Evolutionary conservation across 2,797 vertebrate species (phyloP).

Genomic region (Echeneis naucrates): DNA sequence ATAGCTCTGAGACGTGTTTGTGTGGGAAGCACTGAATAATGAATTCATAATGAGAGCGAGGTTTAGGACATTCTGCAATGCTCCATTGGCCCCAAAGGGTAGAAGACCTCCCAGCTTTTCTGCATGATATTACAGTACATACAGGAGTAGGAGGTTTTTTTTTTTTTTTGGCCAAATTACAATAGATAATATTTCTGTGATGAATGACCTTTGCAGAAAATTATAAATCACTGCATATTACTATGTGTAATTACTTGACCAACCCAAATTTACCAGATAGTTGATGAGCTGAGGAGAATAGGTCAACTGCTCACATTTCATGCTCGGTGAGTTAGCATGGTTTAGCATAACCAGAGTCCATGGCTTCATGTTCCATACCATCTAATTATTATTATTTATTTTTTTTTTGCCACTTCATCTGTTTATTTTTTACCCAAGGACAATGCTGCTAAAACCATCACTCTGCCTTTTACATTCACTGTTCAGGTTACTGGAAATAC

Average conservation of each 20-base stretch:
- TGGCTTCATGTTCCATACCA: slow-evolving; percentile 27
- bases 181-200: not conserved
- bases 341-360: slow-evolving; percentile 18
- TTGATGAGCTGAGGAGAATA: slow-evolving; percentile 4
- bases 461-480: not conserved
- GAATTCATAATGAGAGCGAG: slow-evolving; percentile 61
- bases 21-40: slow-evolving; percentile 70
- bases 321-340: not conserved
- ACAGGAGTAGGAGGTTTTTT: slow-evolving; percentile 9
- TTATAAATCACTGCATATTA: not conserved
- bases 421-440: slow-evolving; percentile 15
- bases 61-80: slow-evolving; percentile 48
- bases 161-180: not conserved
- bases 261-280: slow-evolving; percentile 26
- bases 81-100: slow-evolving; percentile 35
- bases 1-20: slow-evolving; percentile 60
- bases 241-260: slow-evolving; percentile 32
- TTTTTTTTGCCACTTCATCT: not conserved
- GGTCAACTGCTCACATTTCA: slow-evolving; percentile 22
- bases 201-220: not conserved
- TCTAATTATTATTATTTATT: slow-evolving; percentile 27
- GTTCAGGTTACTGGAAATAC: slow-evolving; percentile 4
- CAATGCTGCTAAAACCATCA: slow-evolving; percentile 9
- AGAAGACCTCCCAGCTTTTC: slow-evolving; percentile 29
- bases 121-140: slow-evolving; percentile 16